Conservation (phyloP, 2,888 invertebrate species). For the Polymixis lichenea region DNA sequence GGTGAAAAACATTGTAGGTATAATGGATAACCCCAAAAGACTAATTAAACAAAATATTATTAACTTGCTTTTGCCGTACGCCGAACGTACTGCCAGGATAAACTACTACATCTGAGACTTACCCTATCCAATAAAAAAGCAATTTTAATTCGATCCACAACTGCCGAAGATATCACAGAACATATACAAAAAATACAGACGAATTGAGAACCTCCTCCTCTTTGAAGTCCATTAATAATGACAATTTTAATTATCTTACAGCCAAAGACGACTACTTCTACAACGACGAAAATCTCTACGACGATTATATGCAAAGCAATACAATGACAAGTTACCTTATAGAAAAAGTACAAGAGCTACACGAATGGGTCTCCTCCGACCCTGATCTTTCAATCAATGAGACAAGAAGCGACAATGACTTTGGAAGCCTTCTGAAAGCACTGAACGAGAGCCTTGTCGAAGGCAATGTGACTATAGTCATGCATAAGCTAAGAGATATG, state of each 20-base stretch:
- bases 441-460: slow-evolving; percentile 88
- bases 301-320: slow-evolving; percentile 87
- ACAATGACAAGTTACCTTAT: slow-evolving; percentile 87
- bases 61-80: too few species aligned
- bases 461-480: slow-evolving; percentile 87
- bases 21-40: too few species aligned
- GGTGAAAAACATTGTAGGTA: too few species aligned
- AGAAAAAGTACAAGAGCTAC: slow-evolving; percentile 88
- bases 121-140: too few species aligned
- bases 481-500: slow-evolving; percentile 88
- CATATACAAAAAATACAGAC: too few species aligned
- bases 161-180: too few species aligned
- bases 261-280: slow-evolving; percentile 82
- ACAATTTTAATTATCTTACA: slow-evolving; percentile 21
- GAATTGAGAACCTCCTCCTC: too few species aligned
- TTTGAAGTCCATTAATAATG: background rate
- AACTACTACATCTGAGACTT: too few species aligned
- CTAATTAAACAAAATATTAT: too few species aligned
- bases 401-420: slow-evolving; percentile 73
- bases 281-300: slow-evolving; percentile 85
- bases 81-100: too few species aligned
- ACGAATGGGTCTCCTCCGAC: slow-evolving; percentile 88
- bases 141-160: too few species aligned
- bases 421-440: slow-evolving; percentile 84
- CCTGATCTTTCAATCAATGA: slow-evolving; percentile 77